Evolutionary conservation across 1,140 invertebrate species (phyloP).

Genomic region (Chionoecetes opilio): DNA sequence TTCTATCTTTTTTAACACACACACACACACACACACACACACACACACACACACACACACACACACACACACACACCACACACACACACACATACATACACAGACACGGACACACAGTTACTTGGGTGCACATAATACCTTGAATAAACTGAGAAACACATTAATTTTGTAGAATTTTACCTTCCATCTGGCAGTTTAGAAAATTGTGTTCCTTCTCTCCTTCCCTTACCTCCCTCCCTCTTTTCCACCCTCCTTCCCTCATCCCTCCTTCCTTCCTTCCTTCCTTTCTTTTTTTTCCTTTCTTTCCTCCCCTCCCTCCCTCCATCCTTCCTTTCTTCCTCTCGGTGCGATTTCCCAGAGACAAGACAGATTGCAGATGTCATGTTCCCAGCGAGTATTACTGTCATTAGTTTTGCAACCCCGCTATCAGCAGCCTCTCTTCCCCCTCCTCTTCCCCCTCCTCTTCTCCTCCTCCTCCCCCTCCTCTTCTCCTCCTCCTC

Average conservation of each 20-base stretch:
- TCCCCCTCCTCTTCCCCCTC: too few relatives aligned
- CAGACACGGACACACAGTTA: too few relatives aligned
- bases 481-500: too few relatives aligned
- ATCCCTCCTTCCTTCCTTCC: background rate
- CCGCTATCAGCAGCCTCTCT: too few relatives aligned
- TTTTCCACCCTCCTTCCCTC: too few relatives aligned
- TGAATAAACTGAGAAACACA: background rate
- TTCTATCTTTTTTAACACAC: background rate
- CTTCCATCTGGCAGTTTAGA: background rate
- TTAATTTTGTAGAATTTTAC: background rate
- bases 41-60: slow-evolving; percentile 14
- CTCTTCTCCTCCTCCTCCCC: too few relatives aligned
- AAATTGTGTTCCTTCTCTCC: background rate
- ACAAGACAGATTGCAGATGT: too few relatives aligned
- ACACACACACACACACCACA: background rate
- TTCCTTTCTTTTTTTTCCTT: background rate
- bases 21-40: slow-evolving; percentile 18
- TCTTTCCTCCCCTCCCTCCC: background rate
- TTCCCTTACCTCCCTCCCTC: background rate
- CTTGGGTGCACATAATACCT: too few relatives aligned
- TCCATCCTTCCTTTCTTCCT: background rate
- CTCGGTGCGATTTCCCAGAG: too few relatives aligned
- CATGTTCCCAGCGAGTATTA: too few relatives aligned
- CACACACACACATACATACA: background rate
- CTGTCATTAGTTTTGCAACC: too few relatives aligned